Percentiles rank a stretch among this genome's conserved stretches.
Conservation (phyloP, 2,888 invertebrate genomes). For the Acronicta aceris region DNA sequence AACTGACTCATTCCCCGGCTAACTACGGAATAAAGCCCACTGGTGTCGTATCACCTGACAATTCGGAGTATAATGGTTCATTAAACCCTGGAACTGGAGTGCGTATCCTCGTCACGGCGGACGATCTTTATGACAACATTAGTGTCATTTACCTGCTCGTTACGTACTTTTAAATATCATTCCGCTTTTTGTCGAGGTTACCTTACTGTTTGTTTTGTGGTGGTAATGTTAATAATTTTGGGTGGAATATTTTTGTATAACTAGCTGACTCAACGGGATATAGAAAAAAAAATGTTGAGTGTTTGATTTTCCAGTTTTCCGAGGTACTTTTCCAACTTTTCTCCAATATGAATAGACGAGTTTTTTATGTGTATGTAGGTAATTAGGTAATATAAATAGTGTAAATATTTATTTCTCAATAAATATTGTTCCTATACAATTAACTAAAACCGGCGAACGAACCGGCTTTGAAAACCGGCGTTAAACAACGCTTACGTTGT, state of each 20-base stretch:
- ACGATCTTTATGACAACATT: conserved; percentile 60
- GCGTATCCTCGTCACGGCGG: conserved; percentile 61
- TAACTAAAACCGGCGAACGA: too few species aligned
- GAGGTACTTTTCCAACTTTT: too few species aligned
- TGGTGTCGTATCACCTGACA: conserved; percentile 72
- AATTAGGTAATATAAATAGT: too few species aligned
- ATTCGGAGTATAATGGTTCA: conserved; percentile 78
- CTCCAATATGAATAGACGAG: too few species aligned
- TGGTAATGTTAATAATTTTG: conserved; percentile 9
- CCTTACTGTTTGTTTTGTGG: conserved; percentile 22
- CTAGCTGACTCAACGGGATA: too few species aligned
- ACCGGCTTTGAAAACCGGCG: too few species aligned
- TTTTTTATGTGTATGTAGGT: too few species aligned
- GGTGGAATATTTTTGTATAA: neutral
- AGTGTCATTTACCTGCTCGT: conserved; percentile 47
- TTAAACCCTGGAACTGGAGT: conserved; percentile 75
- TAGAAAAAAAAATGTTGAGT: too few species aligned
- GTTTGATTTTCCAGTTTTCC: too few species aligned
- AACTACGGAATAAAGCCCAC: conserved; percentile 60
- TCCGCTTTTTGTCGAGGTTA: conserved; percentile 8
- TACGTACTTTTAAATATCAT: conserved; percentile 51
- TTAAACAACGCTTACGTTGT: too few species aligned
- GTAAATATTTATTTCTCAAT: too few species aligned
- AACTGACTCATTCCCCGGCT: conserved; percentile 30
- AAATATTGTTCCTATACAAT: too few species aligned